Percentiles rank a stretch among this genome's conserved stretches.
phyloP scores from a whole-genome alignment of 92 coral and sea anemone genomes.

The Phymanthus crucifer region DNA sequence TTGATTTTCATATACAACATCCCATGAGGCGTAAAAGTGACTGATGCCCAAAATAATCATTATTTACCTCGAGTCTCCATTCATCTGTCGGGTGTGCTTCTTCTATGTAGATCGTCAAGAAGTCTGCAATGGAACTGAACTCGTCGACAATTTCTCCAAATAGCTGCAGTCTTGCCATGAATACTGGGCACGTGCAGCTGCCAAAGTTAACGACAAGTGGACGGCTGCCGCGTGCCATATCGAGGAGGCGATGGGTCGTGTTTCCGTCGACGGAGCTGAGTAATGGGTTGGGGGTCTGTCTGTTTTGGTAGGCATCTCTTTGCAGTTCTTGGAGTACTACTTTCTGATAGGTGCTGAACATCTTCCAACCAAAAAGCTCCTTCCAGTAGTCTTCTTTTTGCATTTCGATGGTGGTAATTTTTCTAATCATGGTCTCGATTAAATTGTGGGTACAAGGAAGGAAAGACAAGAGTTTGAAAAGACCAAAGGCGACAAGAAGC shows the following conservation, averaged over 20 bases:
- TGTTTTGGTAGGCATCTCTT: slow-evolving; percentile 48
- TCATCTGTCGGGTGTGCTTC: slow-evolving; percentile 93
- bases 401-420: slow-evolving; percentile 48
- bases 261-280: slow-evolving; percentile 76
- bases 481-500: slow-evolving; percentile 48
- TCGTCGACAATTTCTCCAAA: slow-evolving; percentile 68
- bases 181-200: slow-evolving; percentile 87
- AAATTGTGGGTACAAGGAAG: slow-evolving; percentile 40
- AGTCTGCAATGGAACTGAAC: slow-evolving; percentile 74
- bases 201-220: slow-evolving; percentile 90
- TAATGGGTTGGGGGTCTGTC: slow-evolving; percentile 74
- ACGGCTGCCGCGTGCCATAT: slow-evolving; percentile 68
- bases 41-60: not conserved
- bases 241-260: slow-evolving; percentile 64
- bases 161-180: slow-evolving; percentile 67
- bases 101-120: slow-evolving; percentile 75
- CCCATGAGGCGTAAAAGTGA: not conserved
- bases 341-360: slow-evolving; percentile 72
- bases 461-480: slow-evolving; percentile 49
- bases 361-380: slow-evolving; percentile 77
- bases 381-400: slow-evolving; percentile 70
- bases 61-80: slow-evolving; percentile 83
- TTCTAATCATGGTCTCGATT: slow-evolving; percentile 36
- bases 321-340: slow-evolving; percentile 57
- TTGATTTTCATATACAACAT: not conserved